Evolutionary conservation across 1,140 invertebrate genomes (phyloP), one percentile per base, ranked within the genome.

Genomic region (Sycobia sp.): DNA sequence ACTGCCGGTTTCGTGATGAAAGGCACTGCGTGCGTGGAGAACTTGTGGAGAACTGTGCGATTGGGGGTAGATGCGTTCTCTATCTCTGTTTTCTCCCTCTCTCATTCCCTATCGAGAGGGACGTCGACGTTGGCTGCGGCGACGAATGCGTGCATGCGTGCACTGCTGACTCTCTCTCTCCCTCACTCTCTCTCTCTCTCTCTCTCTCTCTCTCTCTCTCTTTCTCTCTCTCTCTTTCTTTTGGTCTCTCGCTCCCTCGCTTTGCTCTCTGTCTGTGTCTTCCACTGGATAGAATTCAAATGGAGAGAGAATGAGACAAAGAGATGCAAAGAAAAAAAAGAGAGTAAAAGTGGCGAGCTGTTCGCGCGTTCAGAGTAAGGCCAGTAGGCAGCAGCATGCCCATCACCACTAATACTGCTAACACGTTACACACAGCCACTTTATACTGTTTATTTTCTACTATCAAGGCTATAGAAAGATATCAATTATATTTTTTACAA

Each of bases 331-430:
- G 38, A 34, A 23, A 18, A 22, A 38, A 25, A 29, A 41, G 36
- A 51, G 20, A 7, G n/a, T n/a, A 36, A 41, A 22, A 55, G 62
- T 20, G 16, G 38, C 27, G 46, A 27, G 49, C 49, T 53, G 56
- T 36, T 34, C 43, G 50, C 32, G 34, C 38, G 56, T 14, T 27
- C 27, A 39, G 51, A 46, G 59, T 44, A 32, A 38, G 14, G 51
- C 51, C 51, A 58, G 55, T 59, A 49, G 29, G 23, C 39, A 60
- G 65, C 67, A 67, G 55, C 63, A 47, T 58, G 41, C 59, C 62
- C 66, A 67, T 67, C 71, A 71, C 68, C 67, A 65, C 53, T 39
- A 44, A 38, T 39, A 56, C 53, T 39, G 18, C 25, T 51, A 39
- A 23, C 56, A 47, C 43, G 34, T 29, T 34, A 38, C 49, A 38